These are phyloP conservation scores for Stictonetta naevosa DNA, from an alignment of 2,113 vertebrate genomes.

Conservation along the genomic window DNA sequence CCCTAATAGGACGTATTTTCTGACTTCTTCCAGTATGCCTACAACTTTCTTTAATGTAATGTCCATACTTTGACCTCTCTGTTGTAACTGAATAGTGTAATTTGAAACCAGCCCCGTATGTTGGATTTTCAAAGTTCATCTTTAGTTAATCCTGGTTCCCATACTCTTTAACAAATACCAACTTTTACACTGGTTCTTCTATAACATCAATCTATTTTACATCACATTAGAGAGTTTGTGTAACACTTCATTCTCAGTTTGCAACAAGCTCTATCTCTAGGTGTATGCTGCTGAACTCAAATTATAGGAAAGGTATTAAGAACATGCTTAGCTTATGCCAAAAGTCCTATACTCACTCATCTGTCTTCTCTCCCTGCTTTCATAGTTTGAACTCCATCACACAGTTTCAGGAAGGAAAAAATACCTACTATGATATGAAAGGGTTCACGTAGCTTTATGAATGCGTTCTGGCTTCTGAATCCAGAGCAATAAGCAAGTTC, in stretches of 20 bases:
- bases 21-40: neutral
- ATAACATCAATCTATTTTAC: neutral
- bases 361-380: neutral
- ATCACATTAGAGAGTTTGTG: neutral
- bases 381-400: neutral
- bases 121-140: neutral
- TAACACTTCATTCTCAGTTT: neutral
- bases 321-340: neutral
- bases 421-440: neutral
- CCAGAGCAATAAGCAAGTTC: neutral
- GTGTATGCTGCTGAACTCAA: neutral
- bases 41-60: neutral
- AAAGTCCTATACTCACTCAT: neutral
- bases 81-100: neutral
- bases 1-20: neutral
- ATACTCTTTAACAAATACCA: neutral
- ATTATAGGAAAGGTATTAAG: neutral
- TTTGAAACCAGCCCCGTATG: neutral
- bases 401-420: neutral
- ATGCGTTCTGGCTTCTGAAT: neutral
- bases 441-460: neutral
- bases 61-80: neutral
- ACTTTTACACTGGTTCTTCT: neutral
- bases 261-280: neutral
- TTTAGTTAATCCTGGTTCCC: neutral